Conservation (phyloP, 2,113 vertebrate genomes). For the Gymnorhina tibicen region DNA sequence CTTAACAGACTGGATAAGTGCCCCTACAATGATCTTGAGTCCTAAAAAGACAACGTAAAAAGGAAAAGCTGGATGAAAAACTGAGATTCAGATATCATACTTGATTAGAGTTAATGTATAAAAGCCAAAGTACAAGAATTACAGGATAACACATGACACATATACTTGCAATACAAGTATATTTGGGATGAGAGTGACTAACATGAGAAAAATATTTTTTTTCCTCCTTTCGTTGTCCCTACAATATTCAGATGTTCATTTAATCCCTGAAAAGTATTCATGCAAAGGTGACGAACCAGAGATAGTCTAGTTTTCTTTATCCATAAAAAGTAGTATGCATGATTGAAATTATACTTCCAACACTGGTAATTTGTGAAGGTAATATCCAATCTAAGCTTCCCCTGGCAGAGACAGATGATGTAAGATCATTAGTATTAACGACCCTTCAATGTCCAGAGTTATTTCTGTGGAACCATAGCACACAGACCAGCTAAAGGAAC, state of each 20-base stretch:
- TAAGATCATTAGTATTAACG: not conserved
- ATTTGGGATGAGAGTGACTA: not conserved
- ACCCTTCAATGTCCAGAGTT: not conserved
- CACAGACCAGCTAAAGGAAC: not conserved
- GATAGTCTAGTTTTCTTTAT: not conserved
- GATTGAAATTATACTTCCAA: not conserved
- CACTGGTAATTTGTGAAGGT: not conserved
- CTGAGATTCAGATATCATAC: not conserved
- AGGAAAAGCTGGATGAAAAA: not conserved
- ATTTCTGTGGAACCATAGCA: not conserved
- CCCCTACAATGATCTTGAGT: conserved; percentile 93
- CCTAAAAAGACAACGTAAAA: conserved; percentile 65
- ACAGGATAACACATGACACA: not conserved
- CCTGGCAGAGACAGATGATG: not conserved
- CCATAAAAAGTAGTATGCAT: not conserved
- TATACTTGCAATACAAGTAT: not conserved
- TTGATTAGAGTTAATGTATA: not conserved
- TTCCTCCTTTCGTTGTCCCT: not conserved
- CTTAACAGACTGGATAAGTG: conserved; percentile 93
- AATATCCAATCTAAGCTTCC: not conserved
- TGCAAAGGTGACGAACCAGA: not conserved
- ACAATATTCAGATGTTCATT: not conserved
- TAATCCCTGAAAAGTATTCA: not conserved
- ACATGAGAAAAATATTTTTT: not conserved
- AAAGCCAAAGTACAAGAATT: not conserved